phyloP scores from a whole-genome alignment of 2,888 invertebrate genomes.

The Leptinotarsa tumamoca region DNA sequence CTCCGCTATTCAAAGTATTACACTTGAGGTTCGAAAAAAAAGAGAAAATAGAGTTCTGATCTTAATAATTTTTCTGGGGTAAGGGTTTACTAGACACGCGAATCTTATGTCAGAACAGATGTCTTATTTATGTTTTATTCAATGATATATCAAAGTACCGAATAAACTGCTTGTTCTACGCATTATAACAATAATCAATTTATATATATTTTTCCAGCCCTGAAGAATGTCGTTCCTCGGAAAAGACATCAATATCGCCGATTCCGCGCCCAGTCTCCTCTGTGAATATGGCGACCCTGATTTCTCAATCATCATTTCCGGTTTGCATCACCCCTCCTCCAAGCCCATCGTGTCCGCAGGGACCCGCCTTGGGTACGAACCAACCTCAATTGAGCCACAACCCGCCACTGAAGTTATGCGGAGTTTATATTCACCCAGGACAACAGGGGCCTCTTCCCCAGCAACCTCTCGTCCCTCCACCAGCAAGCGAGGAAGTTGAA shows the following conservation, averaged over 20 bases:
- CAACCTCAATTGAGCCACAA: conserved; percentile 22
- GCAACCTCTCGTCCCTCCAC: conserved; percentile 24
- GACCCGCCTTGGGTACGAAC: conserved; percentile 15
- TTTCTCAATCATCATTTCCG: conserved; percentile 61
- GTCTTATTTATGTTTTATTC: too few species aligned
- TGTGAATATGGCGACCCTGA: conserved; percentile 60
- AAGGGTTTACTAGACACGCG: too few species aligned
- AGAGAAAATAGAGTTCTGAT: too few species aligned
- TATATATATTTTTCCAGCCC: conserved; percentile 24
- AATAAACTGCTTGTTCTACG: background rate
- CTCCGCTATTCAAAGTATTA: too few species aligned
- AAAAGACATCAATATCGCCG: conserved; percentile 61
- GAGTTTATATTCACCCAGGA: conserved; percentile 40
- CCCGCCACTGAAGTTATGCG: conserved; percentile 41
- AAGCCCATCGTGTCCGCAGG: conserved; percentile 43
- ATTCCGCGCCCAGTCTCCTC: conserved; percentile 64
- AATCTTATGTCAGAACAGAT: too few species aligned
- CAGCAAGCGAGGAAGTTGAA: conserved; percentile 49
- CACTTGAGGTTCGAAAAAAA: too few species aligned
- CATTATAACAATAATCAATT: background rate
- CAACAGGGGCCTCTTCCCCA: conserved; percentile 30
- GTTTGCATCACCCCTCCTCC: conserved; percentile 61
- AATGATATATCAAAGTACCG: background rate
- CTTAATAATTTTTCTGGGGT: too few species aligned
- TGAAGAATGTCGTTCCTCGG: conserved; percentile 38